Percentiles rank a stretch among this genome's conserved stretches.
Conservation (phyloP, 1,140 invertebrate species). For the Drosophila elegans region DNA sequence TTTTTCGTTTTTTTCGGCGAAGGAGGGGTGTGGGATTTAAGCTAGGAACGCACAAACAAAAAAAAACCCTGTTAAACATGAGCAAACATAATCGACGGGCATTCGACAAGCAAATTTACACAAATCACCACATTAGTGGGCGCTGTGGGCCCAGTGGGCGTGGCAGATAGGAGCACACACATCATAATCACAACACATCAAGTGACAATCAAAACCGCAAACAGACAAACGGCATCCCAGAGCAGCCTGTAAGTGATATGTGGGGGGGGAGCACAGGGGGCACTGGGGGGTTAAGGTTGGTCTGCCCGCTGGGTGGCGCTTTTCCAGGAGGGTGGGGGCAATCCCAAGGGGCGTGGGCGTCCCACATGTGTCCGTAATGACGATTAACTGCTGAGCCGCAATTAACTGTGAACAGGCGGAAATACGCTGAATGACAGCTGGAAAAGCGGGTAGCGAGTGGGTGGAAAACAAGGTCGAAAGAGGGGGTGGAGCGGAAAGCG, state of each 20-base stretch:
- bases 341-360: slow-evolving; percentile 1
- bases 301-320: slow-evolving; percentile 3
- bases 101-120: slow-evolving; percentile 80
- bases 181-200: slow-evolving; percentile 83
- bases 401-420: slow-evolving; percentile 81
- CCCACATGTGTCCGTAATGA: slow-evolving; percentile 68
- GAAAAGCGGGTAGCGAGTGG: slow-evolving; percentile 18
- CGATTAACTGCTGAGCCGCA: slow-evolving; percentile 80
- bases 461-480: background rate
- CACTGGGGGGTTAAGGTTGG: slow-evolving; percentile 7
- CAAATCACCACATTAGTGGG: slow-evolving; percentile 74
- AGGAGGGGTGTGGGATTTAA: background rate
- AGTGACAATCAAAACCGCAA: slow-evolving; percentile 83
- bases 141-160: slow-evolving; percentile 25
- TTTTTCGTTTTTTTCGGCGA: background rate
- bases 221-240: slow-evolving; percentile 77
- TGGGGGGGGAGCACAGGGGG: background rate
- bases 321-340: background rate
- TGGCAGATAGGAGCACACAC: slow-evolving; percentile 20
- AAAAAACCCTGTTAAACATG: slow-evolving; percentile 46
- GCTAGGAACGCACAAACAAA: slow-evolving; percentile 3
- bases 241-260: slow-evolving; percentile 70
- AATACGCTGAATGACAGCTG: slow-evolving; percentile 66
- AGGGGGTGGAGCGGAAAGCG: background rate
- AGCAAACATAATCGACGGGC: slow-evolving; percentile 68